Percentiles rank a stretch among this genome's conserved stretches.
Conservation (phyloP, 2,797 vertebrate species). For the Euphonia xanthogaster region DNA sequence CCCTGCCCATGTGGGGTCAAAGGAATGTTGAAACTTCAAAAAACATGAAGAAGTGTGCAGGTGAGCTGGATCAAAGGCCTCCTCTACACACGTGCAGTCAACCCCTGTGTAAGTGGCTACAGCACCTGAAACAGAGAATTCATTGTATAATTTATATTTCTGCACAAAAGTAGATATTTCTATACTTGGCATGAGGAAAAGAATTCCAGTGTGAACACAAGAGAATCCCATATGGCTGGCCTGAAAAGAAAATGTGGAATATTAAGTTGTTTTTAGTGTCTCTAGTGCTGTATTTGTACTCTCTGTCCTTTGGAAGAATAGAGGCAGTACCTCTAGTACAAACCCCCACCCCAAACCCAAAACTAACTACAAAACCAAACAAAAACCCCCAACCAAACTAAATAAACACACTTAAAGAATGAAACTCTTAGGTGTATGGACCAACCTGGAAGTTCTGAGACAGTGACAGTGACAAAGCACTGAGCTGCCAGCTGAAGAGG, state of each 20-base stretch:
- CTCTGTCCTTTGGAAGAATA: not conserved
- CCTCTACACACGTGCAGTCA: not conserved
- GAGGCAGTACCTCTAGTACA: not conserved
- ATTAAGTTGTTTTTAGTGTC: not conserved
- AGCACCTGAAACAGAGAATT: not conserved
- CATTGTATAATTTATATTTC: not conserved
- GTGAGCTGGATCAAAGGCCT: not conserved
- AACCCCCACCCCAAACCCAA: not conserved
- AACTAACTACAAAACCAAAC: not conserved
- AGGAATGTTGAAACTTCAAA: not conserved
- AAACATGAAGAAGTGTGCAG: not conserved
- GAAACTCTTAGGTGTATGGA: not conserved
- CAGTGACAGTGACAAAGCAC: not conserved
- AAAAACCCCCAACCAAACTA: not conserved
- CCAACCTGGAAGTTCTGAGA: not conserved
- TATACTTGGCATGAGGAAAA: not conserved
- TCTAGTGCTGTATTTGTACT: not conserved
- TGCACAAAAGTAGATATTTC: not conserved
- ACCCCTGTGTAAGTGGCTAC: not conserved
- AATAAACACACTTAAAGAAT: not conserved
- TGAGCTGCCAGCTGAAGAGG: not conserved
- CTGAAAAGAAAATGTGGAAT: not conserved
- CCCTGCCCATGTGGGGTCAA: accelerated
- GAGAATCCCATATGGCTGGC: not conserved
- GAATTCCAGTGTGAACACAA: not conserved